A percentile compares a stretch with the other conserved stretches of the same genome.
These are phyloP conservation scores for Illadopsis cleaveri DNA, from an alignment of 2,113 vertebrate species.

Conservation along the genomic window DNA sequence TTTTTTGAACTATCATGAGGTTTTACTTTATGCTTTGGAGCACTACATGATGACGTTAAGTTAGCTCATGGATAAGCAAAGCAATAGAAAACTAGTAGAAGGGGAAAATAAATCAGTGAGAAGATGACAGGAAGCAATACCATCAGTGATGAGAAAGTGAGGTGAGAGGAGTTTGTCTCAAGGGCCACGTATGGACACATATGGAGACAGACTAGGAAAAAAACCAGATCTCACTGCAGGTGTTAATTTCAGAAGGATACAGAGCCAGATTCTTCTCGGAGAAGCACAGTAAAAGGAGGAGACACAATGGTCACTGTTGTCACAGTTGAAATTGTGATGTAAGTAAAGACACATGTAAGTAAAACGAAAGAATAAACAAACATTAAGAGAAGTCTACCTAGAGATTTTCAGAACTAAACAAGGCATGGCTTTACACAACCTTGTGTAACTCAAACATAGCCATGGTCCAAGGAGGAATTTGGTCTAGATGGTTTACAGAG, in stretches of 20 bases:
- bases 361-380: not conserved
- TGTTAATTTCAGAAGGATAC: not conserved
- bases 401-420: not conserved
- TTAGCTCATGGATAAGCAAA: not conserved
- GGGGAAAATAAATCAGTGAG: not conserved
- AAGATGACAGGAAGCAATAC: not conserved
- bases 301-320: not conserved
- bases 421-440: not conserved
- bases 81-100: not conserved
- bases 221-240: not conserved
- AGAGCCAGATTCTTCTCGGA: not conserved
- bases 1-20: not conserved
- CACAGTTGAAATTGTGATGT: not conserved
- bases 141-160: not conserved
- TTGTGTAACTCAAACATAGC: not conserved
- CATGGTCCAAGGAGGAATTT: not conserved
- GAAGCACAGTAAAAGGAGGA: not conserved
- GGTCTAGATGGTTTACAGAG: not conserved
- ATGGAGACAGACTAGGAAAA: not conserved
- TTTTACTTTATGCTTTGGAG: not conserved
- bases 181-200: not conserved
- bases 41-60: not conserved
- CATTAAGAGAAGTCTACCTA: not conserved
- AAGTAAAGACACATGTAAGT: not conserved
- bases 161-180: not conserved